Percentiles rank a stretch among this genome's conserved stretches.
Conservation (phyloP, 2,113 vertebrate genomes). For the Poeciliopsis prolifica region DNA sequence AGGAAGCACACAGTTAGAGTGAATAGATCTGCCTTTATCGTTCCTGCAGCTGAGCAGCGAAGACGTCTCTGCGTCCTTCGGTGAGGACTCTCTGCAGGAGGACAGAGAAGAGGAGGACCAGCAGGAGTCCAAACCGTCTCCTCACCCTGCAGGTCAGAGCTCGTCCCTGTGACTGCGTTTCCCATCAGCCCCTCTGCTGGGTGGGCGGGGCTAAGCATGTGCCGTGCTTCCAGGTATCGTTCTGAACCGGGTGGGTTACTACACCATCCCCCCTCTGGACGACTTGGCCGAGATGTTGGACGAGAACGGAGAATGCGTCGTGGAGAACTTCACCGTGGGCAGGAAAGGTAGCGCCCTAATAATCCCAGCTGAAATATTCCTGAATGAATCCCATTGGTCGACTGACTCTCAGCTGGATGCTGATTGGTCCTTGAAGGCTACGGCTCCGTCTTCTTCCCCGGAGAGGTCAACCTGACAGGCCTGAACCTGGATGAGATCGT, state of each 20-base stretch:
- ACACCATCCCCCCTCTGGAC: slow-evolving; percentile 94
- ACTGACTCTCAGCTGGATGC: neutral
- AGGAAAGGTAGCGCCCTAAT: slow-evolving; percentile 83
- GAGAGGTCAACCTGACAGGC: slow-evolving; percentile 86
- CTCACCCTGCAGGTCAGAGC: slow-evolving; percentile 88
- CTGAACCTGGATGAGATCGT: slow-evolving; percentile 94
- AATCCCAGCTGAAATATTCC: rapidly evolving
- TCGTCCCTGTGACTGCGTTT: neutral
- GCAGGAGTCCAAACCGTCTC: slow-evolving; percentile 60
- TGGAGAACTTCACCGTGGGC: slow-evolving; percentile 93
- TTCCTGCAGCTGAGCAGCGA: slow-evolving; percentile 83
- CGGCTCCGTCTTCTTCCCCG: slow-evolving; percentile 93
- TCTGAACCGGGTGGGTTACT: slow-evolving; percentile 88
- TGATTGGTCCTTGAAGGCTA: slow-evolving; percentile 82
- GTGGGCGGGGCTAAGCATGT: no score
- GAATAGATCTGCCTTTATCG: no score
- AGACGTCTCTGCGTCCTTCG: slow-evolving; percentile 82
- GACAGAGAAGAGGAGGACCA: slow-evolving; percentile 82
- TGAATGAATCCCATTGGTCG: neutral
- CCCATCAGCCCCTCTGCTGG: neutral
- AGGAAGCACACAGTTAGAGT: no score
- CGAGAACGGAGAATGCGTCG: slow-evolving; percentile 86
- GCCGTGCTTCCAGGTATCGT: slow-evolving; percentile 83
- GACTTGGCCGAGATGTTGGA: slow-evolving; percentile 87
- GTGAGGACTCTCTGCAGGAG: slow-evolving; percentile 87